Base-by-base conservation (phyloP, 2,888 invertebrate genomes). In the Teinopalpus imperialis region DNA sequence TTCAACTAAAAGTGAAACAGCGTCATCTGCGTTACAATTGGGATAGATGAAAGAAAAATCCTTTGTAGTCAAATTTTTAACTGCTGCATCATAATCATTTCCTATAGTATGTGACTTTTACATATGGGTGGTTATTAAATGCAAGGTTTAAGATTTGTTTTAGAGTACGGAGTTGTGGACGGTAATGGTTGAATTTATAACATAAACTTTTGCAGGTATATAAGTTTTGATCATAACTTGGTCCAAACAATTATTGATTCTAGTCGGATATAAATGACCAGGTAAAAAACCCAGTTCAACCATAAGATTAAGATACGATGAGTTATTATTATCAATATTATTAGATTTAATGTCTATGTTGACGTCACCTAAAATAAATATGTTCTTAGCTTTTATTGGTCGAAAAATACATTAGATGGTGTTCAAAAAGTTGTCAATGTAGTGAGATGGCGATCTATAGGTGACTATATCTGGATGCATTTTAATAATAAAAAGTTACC, bases 191-290 rank as follows among this genome's bases (percentile, higher is more conserved):
- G 34, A 8, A 13, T 34, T 2, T 21, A 34, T 1, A 2, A 34
- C 34, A 7, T 12, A 20, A 21, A 20, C 18, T 7, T 20, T 8
- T 4, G 10, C 8, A 1, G 10, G n/a, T 2, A 9, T 2, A 21
- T 5, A 1, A 2, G 21, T 10, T 8, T 34, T 34, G 3, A 34
- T 1, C 7, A 34, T 7, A 3, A 21, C 5, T 4, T 34, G 34
- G 21, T 21, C 34, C n/a, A 34, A 7, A 16, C 34, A 34, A 7
- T 34, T 34, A 6, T 34, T 34, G 5, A 20, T 2, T 21, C 34
- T 20, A 1, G 34, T 34, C 6, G 34, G 21, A 10, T 10, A 20
- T 8, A 9, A 21, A 9, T 34, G 34, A 2, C 34, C 34, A 1
- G 34, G 21, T 9, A 34, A 9, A 6, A 34, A 9, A 21, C 34